Evolutionary conservation across 2,797 vertebrate genomes (phyloP), one percentile per base, ranked within the genome.

Genomic region (Tapera naevia): DNA sequence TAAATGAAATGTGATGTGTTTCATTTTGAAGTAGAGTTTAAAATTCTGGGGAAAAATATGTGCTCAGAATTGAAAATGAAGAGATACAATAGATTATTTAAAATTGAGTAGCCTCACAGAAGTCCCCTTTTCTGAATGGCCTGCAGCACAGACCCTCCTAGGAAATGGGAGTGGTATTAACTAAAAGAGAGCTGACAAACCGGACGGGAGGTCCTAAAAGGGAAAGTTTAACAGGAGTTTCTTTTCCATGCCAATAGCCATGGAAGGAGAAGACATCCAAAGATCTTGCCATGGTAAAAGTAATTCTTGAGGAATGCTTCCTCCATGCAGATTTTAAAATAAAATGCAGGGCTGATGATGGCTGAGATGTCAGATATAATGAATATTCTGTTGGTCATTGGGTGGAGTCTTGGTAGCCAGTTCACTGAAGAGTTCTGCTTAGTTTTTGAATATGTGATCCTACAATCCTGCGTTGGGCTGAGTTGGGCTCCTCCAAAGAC

Each of bases 11-110:
- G 67, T 0, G 1, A 65, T 74, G 33, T 83, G 79, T 93, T 94
- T 95, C 93, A 96, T 96, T 96, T 93, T 92, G 64, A 94, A 96
- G 69, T 53, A 72, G 48, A 67, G 32, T 91, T 91, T 95, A 80
- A 95, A 88, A 92, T 94, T 92, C 80, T 48, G 22, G 30, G 43
- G 66, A 56, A 57, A 89, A 27, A 6, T 2, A 39, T n/a, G 32
- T 71, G 54, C 61, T 89, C 69, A 48, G 88, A 67, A 67, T 72
- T 93, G 60, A 48, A 91, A 94, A 94, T 82, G 2, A 80, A 67
- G 65, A 61, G 28, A 53, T 87, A 25, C n/a, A 85, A 35, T 51
- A 91, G 73, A 92, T 74, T 35, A 64, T 87, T 61, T 91, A 70
- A 76, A 80, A 43, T 28, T 23, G 21, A 89, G 37, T n/a, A 64